Percentiles rank a stretch among this genome's conserved stretches.
Conservation (phyloP, 2,888 invertebrate genomes). For the Ormia ochracea region DNA sequence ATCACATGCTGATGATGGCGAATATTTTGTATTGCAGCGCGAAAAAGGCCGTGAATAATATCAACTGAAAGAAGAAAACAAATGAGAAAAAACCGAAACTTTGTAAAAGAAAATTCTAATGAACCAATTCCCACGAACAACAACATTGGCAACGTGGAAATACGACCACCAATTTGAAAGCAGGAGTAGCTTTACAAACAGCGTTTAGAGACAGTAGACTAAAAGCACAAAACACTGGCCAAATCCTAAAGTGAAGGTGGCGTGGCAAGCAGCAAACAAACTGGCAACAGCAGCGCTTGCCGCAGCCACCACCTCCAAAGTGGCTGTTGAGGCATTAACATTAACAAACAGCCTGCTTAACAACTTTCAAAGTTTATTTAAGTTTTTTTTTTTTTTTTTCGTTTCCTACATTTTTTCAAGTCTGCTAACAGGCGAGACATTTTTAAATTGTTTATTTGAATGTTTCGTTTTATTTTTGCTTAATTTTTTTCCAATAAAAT, state of each 20-base stretch:
- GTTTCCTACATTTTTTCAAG: constrained; percentile 69
- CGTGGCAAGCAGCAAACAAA: constrained; percentile 31
- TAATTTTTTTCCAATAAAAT: constrained; percentile 35
- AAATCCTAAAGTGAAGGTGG: constrained; percentile 48
- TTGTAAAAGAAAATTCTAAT: constrained; percentile 71
- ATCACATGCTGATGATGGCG: constrained; percentile 26
- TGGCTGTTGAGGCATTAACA: constrained; percentile 16
- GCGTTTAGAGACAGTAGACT: constrained; percentile 6
- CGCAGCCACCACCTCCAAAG: constrained; percentile 29
- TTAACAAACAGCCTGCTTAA: constrained; percentile 56
- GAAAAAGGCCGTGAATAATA: constrained; percentile 22
- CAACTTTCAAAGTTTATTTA: constrained; percentile 67
- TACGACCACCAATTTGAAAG: constrained; percentile 68
- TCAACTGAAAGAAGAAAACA: not conserved
- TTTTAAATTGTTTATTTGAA: constrained; percentile 63
- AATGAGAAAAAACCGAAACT: not conserved
- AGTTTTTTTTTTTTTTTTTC: constrained; percentile 20
- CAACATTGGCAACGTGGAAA: constrained; percentile 39
- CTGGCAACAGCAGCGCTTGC: constrained; percentile 16
- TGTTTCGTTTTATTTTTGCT: constrained; percentile 15
- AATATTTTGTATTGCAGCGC: constrained; percentile 34
- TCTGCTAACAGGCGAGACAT: constrained; percentile 73
- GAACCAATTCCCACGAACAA: constrained; percentile 76
- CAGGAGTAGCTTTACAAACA: constrained; percentile 37
- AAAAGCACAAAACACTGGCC: constrained; percentile 9